Evolutionary conservation across 2,888 invertebrate genomes (phyloP).

Genomic region (Pammene fasciana): DNA sequence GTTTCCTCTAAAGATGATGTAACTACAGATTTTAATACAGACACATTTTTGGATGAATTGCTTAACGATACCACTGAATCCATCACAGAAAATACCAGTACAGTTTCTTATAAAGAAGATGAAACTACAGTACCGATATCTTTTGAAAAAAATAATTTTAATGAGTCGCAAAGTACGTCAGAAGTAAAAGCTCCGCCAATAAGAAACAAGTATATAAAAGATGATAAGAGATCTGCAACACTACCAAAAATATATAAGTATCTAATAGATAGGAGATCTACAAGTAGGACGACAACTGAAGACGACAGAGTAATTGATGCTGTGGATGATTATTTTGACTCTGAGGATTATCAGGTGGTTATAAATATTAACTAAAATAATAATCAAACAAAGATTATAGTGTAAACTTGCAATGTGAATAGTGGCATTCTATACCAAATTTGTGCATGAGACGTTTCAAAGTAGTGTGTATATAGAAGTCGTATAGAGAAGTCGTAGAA

Average conservation of each 20-base stretch:
- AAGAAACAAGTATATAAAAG: no score
- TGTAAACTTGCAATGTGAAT: not conserved
- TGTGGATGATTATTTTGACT: not conserved
- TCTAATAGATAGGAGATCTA: not conserved
- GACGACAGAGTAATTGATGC: not conserved
- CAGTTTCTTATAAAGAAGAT: not conserved
- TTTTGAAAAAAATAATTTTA: not conserved
- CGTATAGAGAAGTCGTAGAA: no score
- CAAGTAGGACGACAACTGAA: constrained; percentile 4
- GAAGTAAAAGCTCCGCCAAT: no score
- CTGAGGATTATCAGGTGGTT: constrained; percentile 15
- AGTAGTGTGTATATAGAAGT: no score
- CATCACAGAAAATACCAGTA: not conserved
- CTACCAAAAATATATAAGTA: not conserved
- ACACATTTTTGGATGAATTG: constrained; percentile 5
- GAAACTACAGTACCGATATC: not conserved
- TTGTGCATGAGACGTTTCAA: not conserved
- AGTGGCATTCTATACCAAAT: not conserved
- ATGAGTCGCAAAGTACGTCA: no score
- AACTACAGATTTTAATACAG: no score
- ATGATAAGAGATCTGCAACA: no score
- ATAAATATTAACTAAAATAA: constrained; percentile 12
- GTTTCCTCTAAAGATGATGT: no score
- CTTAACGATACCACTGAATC: not conserved
- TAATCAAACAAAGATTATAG: not conserved